Evolutionary conservation across 2,113 vertebrate genomes (phyloP).

Genomic region (Halichoerus grypus): DNA sequence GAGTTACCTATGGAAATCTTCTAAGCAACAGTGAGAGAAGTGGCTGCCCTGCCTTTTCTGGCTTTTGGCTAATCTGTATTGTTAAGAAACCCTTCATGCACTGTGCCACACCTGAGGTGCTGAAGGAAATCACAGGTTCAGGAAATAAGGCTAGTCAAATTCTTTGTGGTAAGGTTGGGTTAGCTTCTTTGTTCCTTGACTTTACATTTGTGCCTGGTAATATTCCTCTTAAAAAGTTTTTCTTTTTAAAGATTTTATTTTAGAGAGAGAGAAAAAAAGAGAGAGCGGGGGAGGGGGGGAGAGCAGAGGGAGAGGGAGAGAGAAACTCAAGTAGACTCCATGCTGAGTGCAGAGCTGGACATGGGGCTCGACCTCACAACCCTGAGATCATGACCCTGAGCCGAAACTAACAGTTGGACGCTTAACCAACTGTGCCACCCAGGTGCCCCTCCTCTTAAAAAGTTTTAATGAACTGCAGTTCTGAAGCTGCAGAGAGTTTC

Average conservation of each 20-base stretch:
- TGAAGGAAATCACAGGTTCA: neutral
- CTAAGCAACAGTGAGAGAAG: slow-evolving; percentile 54
- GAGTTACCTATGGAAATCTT: slow-evolving; percentile 55
- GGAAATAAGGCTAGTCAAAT: neutral
- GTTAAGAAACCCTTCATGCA: neutral
- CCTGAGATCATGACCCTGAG: neutral
- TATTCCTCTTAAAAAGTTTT: neutral
- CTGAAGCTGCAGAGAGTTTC: neutral
- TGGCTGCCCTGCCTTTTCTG: slow-evolving; percentile 12
- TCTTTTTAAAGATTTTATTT: neutral
- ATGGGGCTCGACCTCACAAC: neutral
- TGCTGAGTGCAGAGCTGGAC: neutral
- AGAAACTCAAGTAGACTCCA: neutral
- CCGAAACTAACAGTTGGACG: neutral
- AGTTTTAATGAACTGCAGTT: neutral
- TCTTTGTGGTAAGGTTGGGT: neutral
- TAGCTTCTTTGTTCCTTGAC: neutral
- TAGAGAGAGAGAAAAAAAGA: neutral
- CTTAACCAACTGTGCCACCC: neutral
- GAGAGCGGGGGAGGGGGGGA: neutral
- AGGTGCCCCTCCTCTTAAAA: neutral
- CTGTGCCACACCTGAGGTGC: neutral
- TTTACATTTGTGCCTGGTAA: neutral
- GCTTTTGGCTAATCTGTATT: neutral
- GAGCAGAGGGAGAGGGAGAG: neutral